Base-by-base conservation (phyloP, 2,888 invertebrate species). In the Osedax fenrisi region DNA sequence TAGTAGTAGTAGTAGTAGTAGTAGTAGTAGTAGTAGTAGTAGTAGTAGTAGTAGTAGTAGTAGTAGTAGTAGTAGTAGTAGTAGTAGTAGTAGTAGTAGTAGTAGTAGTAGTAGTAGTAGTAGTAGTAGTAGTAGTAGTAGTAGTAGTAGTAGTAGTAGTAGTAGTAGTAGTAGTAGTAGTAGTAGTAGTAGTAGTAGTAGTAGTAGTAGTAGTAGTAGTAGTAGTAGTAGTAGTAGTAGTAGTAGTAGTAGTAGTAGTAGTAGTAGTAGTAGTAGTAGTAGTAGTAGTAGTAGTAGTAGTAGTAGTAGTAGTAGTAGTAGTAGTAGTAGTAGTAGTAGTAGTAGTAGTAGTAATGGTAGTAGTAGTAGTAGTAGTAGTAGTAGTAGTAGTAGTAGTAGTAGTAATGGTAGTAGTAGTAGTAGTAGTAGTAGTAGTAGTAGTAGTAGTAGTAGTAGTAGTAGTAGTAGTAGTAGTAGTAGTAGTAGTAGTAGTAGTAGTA, bases 261-360 rank as follows among this genome's bases (percentile, higher is more conserved):
- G 73, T 2, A 72, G 73, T 64, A 66, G 73, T 64, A 72, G 73
- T 72, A 72, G 73, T 64, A 64, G 73, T 64, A 72, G 73, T 24
- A 66, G 73, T 72, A 72, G 73, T 64, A 64, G 64, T 26, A 72
- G 73, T 64, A 64, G 66, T 17, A 17, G 66, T 64, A 64, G 17
- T 17, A 64, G 66, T 64, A 64, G 66, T 17, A 64, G n/a, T n/a
- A n/a, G n/a, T n/a, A n/a, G n/a, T n/a, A n/a, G n/a, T n/a, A n/a
- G n/a, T n/a, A n/a, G n/a, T n/a, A n/a, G n/a, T n/a, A n/a, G n/a
- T n/a, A n/a, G n/a, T n/a, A n/a, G n/a, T n/a, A n/a, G n/a, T n/a
- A 0, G 22, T 1, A 66, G 62, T 23, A 62, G 62, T 62, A 62
- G 62, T 23, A 62, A 23, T 62, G 23, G 62, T 23, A 62, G 62